A percentile compares a stretch with the other conserved stretches of the same genome.
Conservation (phyloP, 2,113 vertebrate species). For the Chionodraco myersi region DNA sequence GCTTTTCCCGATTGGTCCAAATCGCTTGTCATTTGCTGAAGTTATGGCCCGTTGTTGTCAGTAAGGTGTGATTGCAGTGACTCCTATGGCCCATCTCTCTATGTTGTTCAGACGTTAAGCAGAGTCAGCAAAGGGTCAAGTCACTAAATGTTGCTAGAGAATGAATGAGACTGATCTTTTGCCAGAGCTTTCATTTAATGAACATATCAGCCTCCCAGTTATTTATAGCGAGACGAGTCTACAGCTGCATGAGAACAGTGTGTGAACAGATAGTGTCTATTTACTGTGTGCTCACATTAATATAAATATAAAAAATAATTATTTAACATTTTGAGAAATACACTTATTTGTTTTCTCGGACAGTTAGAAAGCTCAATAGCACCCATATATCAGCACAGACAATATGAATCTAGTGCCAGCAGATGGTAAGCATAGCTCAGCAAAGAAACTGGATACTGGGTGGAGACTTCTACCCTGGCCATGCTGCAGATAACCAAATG, state of each 20-base stretch:
- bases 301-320: background rate
- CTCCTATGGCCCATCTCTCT: constrained; percentile 73
- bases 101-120: constrained; percentile 63
- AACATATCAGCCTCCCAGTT: constrained; percentile 33
- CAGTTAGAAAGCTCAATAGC: constrained; percentile 3
- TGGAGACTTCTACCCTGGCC: background rate
- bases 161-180: constrained; percentile 45
- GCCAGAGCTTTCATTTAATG: constrained; percentile 35
- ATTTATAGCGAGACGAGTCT: constrained; percentile 45
- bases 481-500: no score
- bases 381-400: background rate
- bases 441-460: background rate
- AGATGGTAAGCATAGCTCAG: background rate
- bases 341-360: background rate
- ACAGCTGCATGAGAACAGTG: constrained; percentile 6
- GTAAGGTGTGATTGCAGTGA: constrained; percentile 72
- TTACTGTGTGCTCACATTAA: background rate
- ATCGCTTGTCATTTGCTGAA: constrained; percentile 59
- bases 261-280: constrained; percentile 3
- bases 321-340: background rate
- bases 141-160: constrained; percentile 27
- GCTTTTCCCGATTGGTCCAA: constrained; percentile 59
- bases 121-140: constrained; percentile 77
- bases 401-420: background rate
- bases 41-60: constrained; percentile 73